phyloP scores from a whole-genome alignment of 1,140 invertebrate species.

The Bombus huntii region DNA sequence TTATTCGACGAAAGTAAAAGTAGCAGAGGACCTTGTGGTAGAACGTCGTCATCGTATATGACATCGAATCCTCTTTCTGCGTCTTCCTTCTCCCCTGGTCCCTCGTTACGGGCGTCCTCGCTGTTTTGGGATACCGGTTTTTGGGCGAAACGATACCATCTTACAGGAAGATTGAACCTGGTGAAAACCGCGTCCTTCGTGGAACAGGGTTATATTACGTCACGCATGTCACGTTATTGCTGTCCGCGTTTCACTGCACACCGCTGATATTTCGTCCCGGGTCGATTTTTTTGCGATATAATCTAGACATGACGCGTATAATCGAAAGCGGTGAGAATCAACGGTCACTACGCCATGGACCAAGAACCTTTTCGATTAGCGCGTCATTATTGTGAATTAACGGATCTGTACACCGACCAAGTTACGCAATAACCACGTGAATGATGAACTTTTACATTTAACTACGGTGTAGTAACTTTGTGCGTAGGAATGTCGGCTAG shows the following conservation, averaged over 20 bases:
- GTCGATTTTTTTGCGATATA: no score
- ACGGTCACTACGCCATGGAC: background rate
- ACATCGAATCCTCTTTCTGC: slow-evolving; percentile 45
- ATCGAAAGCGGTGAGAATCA: background rate
- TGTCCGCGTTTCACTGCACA: background rate
- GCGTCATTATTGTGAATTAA: background rate
- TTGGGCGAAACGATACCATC: slow-evolving; percentile 60
- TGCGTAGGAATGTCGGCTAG: slow-evolving; percentile 40
- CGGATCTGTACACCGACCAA: background rate
- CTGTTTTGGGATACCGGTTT: slow-evolving; percentile 57
- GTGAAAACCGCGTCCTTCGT: slow-evolving; percentile 67
- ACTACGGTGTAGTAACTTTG: slow-evolving; percentile 26
- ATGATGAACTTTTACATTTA: slow-evolving; percentile 51
- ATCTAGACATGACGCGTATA: no score
- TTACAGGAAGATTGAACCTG: slow-evolving; percentile 68
- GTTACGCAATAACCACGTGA: slow-evolving; percentile 13
- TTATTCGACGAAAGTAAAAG: slow-evolving; percentile 78
- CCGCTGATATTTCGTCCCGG: no score
- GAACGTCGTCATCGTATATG: slow-evolving; percentile 47
- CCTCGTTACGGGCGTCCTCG: background rate
- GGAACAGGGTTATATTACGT: slow-evolving; percentile 67
- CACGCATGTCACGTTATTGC: slow-evolving; percentile 36
- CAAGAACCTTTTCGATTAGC: background rate
- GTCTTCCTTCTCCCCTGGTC: background rate
- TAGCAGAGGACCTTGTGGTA: slow-evolving; percentile 61